These are phyloP conservation scores for Chascanopsetta lugubris DNA, from an alignment of 2,113 vertebrate species.

Conservation along the genomic window DNA sequence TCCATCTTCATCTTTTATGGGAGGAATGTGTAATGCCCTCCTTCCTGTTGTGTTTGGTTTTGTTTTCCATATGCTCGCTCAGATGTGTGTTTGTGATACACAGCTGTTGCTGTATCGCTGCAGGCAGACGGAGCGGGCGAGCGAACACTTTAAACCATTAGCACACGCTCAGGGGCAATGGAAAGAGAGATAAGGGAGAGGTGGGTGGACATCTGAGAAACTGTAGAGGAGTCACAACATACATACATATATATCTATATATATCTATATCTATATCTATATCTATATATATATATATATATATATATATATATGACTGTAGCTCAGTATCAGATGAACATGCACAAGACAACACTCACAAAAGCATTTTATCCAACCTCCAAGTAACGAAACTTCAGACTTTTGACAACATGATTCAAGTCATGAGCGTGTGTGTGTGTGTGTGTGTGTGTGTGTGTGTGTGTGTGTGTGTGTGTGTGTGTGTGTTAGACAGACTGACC, in stretches of 20 bases:
- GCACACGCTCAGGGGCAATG: constrained; percentile 39
- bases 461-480: constrained; percentile 9
- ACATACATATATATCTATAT: too few species aligned
- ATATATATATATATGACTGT: constrained; percentile 6
- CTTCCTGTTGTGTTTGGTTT: too few species aligned
- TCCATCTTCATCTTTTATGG: constrained; percentile 12
- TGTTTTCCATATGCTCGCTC: constrained; percentile 2
- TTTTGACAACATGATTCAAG: background rate
- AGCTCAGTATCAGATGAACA: constrained; percentile 11
- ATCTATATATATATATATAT: too few species aligned
- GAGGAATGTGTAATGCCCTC: too few species aligned
- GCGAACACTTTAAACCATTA: constrained; percentile 47
- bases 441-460: background rate
- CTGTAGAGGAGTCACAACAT: constrained; percentile 46
- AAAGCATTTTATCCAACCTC: background rate
- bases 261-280: too few species aligned
- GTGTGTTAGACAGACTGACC: constrained; percentile 82
- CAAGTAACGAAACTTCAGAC: background rate
- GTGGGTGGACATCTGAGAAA: constrained; percentile 57
- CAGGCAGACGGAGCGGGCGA: constrained; percentile 31
- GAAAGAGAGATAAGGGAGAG: constrained; percentile 58
- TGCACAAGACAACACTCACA: background rate
- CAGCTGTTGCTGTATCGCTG: constrained; percentile 76
- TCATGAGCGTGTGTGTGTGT: background rate
- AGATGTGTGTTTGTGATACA: constrained; percentile 44